A percentile compares a stretch with the other conserved stretches of the same genome.
These are phyloP conservation scores for Drosophila merina DNA, from an alignment of 2,888 invertebrate genomes.

Conservation along the genomic window DNA sequence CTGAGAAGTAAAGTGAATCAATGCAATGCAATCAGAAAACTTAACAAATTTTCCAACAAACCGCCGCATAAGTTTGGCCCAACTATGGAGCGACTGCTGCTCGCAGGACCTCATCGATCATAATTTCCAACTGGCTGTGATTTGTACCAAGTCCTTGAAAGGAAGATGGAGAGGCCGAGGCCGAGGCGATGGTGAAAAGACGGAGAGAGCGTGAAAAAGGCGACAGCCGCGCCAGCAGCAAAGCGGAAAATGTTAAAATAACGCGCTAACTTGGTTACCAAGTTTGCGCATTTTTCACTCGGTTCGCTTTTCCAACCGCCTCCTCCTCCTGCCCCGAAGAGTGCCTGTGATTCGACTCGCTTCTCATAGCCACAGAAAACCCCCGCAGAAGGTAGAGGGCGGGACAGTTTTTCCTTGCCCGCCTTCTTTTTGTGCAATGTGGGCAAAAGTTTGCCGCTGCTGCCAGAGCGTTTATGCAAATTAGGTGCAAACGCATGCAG, in stretches of 20 bases:
- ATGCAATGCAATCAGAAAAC: conserved; percentile 64
- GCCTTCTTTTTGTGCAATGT: conserved; percentile 74
- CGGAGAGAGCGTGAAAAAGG: conserved; percentile 43
- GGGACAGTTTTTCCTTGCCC: conserved; percentile 50
- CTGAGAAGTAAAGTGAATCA: conserved; percentile 12
- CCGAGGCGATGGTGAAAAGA: conserved; percentile 2
- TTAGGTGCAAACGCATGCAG: conserved; percentile 73
- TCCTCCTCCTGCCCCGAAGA: conserved; percentile 6
- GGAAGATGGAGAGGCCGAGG: conserved; percentile 42
- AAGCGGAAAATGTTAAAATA: conserved; percentile 78
- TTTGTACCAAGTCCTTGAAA: conserved; percentile 71
- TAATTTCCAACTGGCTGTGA: conserved; percentile 73
- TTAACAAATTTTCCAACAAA: conserved; percentile 77
- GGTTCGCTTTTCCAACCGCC: conserved; percentile 49
- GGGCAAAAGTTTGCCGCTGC: conserved; percentile 77
- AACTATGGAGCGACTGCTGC: conserved; percentile 49
- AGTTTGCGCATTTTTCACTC: conserved; percentile 80
- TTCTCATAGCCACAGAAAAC: conserved; percentile 24
- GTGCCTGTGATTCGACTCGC: conserved; percentile 40
- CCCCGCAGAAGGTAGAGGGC: not conserved
- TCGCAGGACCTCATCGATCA: conserved; percentile 67
- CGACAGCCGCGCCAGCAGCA: conserved; percentile 55
- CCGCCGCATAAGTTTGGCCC: conserved; percentile 53
- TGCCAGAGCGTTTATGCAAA: conserved; percentile 79
- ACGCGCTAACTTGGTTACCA: conserved; percentile 80